Conservation (phyloP, 2,113 vertebrate genomes). For the Formicarius rufipectus region DNA sequence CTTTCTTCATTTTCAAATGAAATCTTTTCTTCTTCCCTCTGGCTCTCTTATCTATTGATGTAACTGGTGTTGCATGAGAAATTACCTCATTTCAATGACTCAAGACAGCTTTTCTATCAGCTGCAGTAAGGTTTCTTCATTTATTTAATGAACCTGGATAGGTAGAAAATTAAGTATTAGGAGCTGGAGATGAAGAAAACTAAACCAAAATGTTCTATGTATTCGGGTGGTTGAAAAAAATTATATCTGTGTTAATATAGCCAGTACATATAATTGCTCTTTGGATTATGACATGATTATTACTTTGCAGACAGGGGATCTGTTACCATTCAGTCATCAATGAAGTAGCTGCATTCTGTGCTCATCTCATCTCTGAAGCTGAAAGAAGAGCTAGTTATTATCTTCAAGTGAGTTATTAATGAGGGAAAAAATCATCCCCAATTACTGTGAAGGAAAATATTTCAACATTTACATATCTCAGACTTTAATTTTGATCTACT, state of each 20-base stretch:
- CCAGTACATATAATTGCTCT: conserved; percentile 13
- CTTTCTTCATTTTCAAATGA: conserved; percentile 22
- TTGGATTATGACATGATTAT: conserved; percentile 39
- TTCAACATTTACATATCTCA: conserved; percentile 57
- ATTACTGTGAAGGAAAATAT: conserved; percentile 63
- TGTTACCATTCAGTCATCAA: conserved; percentile 37
- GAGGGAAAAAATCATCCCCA: conserved; percentile 55
- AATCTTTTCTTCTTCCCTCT: conserved; percentile 20
- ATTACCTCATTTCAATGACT: not conserved
- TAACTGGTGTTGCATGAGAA: conserved; percentile 40
- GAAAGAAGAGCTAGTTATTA: conserved; percentile 65
- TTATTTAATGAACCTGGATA: conserved; percentile 49
- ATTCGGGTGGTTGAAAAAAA: not conserved
- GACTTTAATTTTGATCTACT: conserved; percentile 39
- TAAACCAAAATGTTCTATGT: not conserved
- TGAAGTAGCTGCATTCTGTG: conserved; percentile 2
- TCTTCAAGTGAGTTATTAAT: conserved; percentile 66
- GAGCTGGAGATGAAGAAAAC: conserved; percentile 6
- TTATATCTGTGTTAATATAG: not conserved
- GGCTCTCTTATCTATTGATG: conserved; percentile 13
- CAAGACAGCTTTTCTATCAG: conserved; percentile 17
- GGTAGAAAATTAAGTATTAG: conserved; percentile 42
- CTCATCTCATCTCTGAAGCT: conserved; percentile 42
- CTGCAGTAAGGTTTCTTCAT: conserved; percentile 25
- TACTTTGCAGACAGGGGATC: conserved; percentile 28